Evolutionary conservation across 2,797 vertebrate species (phyloP), one percentile per base, ranked within the genome.

Genomic region (Sternarchorhynchus goeldii): DNA sequence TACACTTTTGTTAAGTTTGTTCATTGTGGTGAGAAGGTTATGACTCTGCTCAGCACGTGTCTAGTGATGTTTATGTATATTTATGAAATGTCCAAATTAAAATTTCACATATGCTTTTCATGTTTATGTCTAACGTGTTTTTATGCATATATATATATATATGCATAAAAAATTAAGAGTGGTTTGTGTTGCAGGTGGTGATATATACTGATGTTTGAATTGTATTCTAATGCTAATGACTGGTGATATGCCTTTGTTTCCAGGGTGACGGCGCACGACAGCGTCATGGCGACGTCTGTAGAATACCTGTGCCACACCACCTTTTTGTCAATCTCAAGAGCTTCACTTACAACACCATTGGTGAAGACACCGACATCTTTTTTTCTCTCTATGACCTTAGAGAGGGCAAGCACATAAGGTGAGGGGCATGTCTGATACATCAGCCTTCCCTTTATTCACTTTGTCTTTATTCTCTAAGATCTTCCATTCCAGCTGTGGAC

Each of bases 361-460:
- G 98, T 36, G 98, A 99, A 83, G 98, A 99, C 81, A 95, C 96
- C 0, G 98, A 99, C 0, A 95, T 99, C 83, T 98, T 97, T 88
- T 99, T 99, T 81, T 98, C 93, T 53, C 90, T 99, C 31, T 99
- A 98, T 0, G 98, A 99, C 87, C 94, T 96, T 82, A 93, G 97
- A 68, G 98, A 99, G 89, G 94, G 95, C 89, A 98, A 97, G 84
- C 96, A 98, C 89, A 98, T 99, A 91, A 99, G 98, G 98, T 98
- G 90, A 81, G 82, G 7, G 18, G 45, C 41, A 53, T 39, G 31
- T 21, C 25, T 16, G 12, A 8, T 18, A 32, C 17, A 31, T 69
- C 45, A 14, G 45, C 45, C 45, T 12, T 14, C 45, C 45, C 59
- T 58, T 17, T 25, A 25, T 25, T 25, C 1, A 0, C 25, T 25